Percentiles rank a stretch among this genome's conserved stretches.
phyloP scores from a whole-genome alignment of 2,888 invertebrate genomes.

The Zygogramma bicolorata region DNA sequence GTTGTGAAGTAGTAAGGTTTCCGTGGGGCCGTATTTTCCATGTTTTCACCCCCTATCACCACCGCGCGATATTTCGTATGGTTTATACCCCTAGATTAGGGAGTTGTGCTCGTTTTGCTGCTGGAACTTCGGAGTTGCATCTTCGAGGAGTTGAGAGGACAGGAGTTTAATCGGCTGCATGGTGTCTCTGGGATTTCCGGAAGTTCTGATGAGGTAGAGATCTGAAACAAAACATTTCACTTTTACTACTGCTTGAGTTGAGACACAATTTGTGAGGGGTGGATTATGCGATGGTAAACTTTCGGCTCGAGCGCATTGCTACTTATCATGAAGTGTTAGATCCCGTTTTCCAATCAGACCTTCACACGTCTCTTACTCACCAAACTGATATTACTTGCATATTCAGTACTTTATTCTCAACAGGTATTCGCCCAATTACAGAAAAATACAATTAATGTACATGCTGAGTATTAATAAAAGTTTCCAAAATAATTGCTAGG shows the following conservation, averaged over 20 bases:
- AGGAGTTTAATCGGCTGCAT: constrained; percentile 11
- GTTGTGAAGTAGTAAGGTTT: constrained; percentile 46
- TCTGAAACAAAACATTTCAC: constrained; percentile 26
- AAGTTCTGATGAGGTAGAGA: background rate
- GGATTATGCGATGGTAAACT: too few relatives aligned
- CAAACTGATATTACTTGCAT: too few relatives aligned
- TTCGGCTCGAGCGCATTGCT: too few relatives aligned
- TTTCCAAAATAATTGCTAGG: too few relatives aligned
- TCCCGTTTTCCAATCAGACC: too few relatives aligned
- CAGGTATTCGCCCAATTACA: too few relatives aligned
- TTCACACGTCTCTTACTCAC: too few relatives aligned
- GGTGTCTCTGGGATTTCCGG: background rate
- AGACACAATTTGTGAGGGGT: too few relatives aligned
- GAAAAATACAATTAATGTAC: too few relatives aligned
- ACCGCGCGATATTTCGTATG: constrained; percentile 28
- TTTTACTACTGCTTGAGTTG: background rate
- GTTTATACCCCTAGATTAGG: constrained; percentile 31
- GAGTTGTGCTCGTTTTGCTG: constrained; percentile 18
- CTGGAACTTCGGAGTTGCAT: constrained; percentile 28
- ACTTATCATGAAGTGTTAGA: too few relatives aligned
- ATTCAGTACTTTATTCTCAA: too few relatives aligned
- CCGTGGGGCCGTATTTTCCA: constrained; percentile 46
- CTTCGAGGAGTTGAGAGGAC: constrained; percentile 1
- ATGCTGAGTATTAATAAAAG: too few relatives aligned
- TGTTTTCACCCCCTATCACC: constrained; percentile 30